phyloP scores from a whole-genome alignment of 1,140 invertebrate genomes.

The Drosophila serrata region DNA sequence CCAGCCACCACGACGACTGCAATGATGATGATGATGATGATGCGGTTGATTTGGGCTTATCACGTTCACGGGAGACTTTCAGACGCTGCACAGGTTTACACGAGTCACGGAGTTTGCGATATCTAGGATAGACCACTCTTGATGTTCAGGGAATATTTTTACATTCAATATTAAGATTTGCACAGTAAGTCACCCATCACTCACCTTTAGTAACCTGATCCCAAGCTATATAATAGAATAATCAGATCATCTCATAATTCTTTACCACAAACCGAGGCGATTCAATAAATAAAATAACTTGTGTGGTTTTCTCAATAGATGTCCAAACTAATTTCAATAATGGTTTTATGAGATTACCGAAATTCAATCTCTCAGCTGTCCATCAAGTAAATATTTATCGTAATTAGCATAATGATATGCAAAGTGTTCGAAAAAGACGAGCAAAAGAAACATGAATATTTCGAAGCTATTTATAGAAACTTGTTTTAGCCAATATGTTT shows the following conservation, averaged over 20 bases:
- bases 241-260: slow-evolving; percentile 9
- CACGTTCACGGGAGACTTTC: slow-evolving; percentile 75
- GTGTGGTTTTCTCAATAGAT: slow-evolving; percentile 3
- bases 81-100: slow-evolving; percentile 74
- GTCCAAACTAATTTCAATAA: slow-evolving; percentile 29
- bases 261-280: background rate
- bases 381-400: slow-evolving; percentile 21
- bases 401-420: slow-evolving; percentile 46
- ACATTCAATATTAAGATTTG: background rate
- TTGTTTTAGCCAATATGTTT: background rate
- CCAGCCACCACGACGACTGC: slow-evolving; percentile 48
- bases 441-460: slow-evolving; percentile 15
- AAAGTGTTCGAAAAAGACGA: slow-evolving; percentile 18
- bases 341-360: slow-evolving; percentile 33
- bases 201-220: slow-evolving; percentile 10
- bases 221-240: slow-evolving; percentile 18
- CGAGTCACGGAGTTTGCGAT: slow-evolving; percentile 27
- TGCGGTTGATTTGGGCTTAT: slow-evolving; percentile 78
- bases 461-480: slow-evolving; percentile 17
- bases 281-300: slow-evolving; percentile 27
- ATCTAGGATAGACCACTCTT: background rate
- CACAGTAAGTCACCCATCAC: background rate
- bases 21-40: slow-evolving; percentile 69
- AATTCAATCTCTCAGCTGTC: slow-evolving; percentile 41
- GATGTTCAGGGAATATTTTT: background rate